Percentiles rank a stretch among this genome's conserved stretches.
Conservation (phyloP, 2,888 invertebrate genomes). For the Caprella mutica region DNA sequence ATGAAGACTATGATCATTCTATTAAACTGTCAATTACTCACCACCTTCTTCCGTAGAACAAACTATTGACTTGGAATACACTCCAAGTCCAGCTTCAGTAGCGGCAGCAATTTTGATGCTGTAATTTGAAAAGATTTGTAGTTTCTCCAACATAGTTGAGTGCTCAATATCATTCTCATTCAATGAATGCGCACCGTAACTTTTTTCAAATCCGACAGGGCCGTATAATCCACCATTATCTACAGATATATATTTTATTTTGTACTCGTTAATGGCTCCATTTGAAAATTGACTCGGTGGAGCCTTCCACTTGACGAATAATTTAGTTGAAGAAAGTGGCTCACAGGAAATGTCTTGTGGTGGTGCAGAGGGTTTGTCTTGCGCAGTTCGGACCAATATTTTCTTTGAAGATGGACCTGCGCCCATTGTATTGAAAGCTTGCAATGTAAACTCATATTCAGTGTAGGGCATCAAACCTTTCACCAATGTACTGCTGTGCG, state of each 20-base stretch:
- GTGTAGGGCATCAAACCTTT: slow-evolving; percentile 20
- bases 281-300: neutral
- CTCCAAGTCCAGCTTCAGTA: slow-evolving; percentile 41
- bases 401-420: slow-evolving; percentile 29
- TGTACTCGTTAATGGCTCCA: neutral
- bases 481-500: slow-evolving; percentile 16
- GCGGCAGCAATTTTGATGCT: slow-evolving; percentile 41
- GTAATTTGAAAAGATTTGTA: slow-evolving; percentile 42
- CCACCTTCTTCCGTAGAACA: slow-evolving; percentile 41
- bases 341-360: neutral
- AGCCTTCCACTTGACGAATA: neutral
- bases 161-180: too few relatives aligned
- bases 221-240: neutral
- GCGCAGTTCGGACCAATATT: slow-evolving; percentile 17
- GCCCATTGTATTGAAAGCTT: slow-evolving; percentile 32
- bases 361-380: slow-evolving; percentile 21
- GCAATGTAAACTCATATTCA: slow-evolving; percentile 23
- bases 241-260: neutral
- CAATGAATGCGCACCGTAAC: too few relatives aligned
- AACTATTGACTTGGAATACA: slow-evolving; percentile 38
- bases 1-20: neutral
- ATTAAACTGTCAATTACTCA: too few relatives aligned
- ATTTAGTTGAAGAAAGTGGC: neutral
- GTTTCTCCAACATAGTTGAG: slow-evolving; percentile 10
- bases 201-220: too few relatives aligned